phyloP scores from a whole-genome alignment of 2,888 invertebrate genomes.

The Iphiclides podalirius region DNA sequence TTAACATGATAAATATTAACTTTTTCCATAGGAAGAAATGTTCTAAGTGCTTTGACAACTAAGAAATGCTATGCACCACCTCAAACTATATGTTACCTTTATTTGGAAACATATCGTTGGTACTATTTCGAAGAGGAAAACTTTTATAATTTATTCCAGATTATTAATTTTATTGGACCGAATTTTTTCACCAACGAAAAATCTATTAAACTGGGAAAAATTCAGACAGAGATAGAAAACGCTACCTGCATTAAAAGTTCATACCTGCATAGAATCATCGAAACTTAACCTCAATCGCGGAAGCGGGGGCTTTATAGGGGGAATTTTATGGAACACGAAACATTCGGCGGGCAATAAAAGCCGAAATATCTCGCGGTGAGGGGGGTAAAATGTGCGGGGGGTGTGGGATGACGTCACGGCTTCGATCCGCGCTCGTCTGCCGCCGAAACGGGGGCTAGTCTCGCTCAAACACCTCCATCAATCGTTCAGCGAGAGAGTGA shows the following conservation, averaged over 20 bases:
- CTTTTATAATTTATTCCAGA: too few species aligned
- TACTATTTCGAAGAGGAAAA: too few species aligned
- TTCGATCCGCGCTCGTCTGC: constrained; percentile 63
- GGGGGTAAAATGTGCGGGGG: constrained; percentile 62
- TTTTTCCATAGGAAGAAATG: too few species aligned
- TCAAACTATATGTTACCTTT: too few species aligned
- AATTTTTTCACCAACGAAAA: too few species aligned
- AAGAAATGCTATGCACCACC: too few species aligned
- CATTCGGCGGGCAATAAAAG: constrained; percentile 40
- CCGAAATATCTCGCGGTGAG: constrained; percentile 44
- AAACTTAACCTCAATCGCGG: constrained; percentile 1
- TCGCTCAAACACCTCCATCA: constrained; percentile 54
- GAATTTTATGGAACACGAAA: constrained; percentile 23
- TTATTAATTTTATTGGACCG: too few species aligned
- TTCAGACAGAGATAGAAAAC: background rate
- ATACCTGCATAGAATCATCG: background rate
- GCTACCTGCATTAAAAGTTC: background rate
- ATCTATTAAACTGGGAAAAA: too few species aligned
- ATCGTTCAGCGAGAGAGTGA: constrained; percentile 38
- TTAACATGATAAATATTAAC: too few species aligned
- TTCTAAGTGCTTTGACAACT: too few species aligned
- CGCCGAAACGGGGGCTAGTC: constrained; percentile 46
- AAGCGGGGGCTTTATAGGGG: background rate
- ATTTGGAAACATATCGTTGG: too few species aligned
- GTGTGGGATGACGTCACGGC: constrained; percentile 60